Evolutionary conservation across 2,888 invertebrate genomes (phyloP).

Genomic region (Coleophora flavipennella): DNA sequence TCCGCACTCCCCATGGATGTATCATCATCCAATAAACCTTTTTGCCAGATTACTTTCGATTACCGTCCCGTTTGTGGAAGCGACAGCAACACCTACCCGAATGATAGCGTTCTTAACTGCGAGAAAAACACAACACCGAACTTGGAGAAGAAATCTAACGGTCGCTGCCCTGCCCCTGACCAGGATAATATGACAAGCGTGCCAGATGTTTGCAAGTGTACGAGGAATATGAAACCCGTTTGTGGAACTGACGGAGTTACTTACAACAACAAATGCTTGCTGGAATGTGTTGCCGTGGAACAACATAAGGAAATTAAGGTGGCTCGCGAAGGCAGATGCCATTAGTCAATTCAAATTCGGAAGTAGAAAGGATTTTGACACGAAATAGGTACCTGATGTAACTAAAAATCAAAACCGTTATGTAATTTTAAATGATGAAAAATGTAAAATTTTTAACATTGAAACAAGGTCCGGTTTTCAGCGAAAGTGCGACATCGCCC

Average conservation of each 20-base stretch:
- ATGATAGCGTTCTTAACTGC: slow-evolving; percentile 26
- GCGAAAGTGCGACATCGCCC: no score
- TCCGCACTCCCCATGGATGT: slow-evolving; percentile 33
- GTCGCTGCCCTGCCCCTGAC: not conserved
- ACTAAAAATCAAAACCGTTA: no score
- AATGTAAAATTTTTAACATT: no score
- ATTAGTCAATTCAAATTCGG: no score
- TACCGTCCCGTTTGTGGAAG: slow-evolving; percentile 22
- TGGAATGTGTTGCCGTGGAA: slow-evolving; percentile 19
- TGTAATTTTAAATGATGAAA: no score
- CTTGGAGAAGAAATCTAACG: slow-evolving; percentile 11
- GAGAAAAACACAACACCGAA: slow-evolving; percentile 6
- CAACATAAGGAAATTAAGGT: no score
- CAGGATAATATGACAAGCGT: not conserved
- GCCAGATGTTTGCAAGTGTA: slow-evolving; percentile 15
- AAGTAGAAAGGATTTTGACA: no score
- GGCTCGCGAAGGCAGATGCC: no score
- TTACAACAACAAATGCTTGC: slow-evolving; percentile 26
- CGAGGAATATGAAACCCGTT: slow-evolving; percentile 15
- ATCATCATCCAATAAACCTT: slow-evolving; percentile 1
- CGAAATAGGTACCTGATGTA: no score
- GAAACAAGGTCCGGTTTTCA: no score
- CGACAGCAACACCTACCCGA: slow-evolving; percentile 24
- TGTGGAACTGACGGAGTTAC: slow-evolving; percentile 26
- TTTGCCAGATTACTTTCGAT: slow-evolving; percentile 14